Evolutionary conservation across 2,113 vertebrate species (phyloP), one percentile per base, ranked within the genome.

Genomic region (Dromiciops gliroides): DNA sequence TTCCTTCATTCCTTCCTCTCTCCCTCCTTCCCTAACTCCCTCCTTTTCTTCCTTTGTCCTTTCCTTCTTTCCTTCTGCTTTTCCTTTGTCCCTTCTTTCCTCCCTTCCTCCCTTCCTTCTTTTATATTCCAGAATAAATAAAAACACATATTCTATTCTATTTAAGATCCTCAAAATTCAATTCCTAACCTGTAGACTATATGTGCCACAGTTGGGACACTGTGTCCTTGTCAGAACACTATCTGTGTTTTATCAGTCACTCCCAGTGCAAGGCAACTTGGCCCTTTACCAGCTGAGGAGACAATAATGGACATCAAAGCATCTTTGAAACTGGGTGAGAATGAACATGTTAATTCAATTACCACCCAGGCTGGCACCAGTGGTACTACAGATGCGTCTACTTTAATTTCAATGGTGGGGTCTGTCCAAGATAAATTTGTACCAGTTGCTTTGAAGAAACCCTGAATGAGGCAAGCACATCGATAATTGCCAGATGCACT

Each of bases 401-500:
- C 50, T 96, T 97, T 94, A 92, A 94, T 90, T 96, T 96, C 91
- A 97, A 48, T 19, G 93, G n/a, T 95, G 94, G 90, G 94, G 53
- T 92, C 95, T 50, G 96, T 96, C 94, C 95, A 93, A 31, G 44
- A 92, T 24, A 95, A 97, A 96, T 94, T 91, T 95, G 90, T 92
- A 94, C 93, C 53, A 49, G 89, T 92, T 96, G 24, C 91, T 97
- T 96, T 96, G 93, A 97, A 96, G 92, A 92, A 95, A 95, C 94
- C 93, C 53, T 52, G 47, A 53, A 92, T 95, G 90, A 96, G 97
- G 89, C 52, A 97, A 97, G 67, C 52, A 51, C 96, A 92, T 92
- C 12, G 19, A 95, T 97, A 53, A 94, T 97, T 96, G 89, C 96
- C 96, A 98, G 95, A 96, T 97, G 95, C 93, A 92, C 95, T 92